Conservation (phyloP, 2,797 vertebrate species). For the Lutjanus argentimaculatus region DNA sequence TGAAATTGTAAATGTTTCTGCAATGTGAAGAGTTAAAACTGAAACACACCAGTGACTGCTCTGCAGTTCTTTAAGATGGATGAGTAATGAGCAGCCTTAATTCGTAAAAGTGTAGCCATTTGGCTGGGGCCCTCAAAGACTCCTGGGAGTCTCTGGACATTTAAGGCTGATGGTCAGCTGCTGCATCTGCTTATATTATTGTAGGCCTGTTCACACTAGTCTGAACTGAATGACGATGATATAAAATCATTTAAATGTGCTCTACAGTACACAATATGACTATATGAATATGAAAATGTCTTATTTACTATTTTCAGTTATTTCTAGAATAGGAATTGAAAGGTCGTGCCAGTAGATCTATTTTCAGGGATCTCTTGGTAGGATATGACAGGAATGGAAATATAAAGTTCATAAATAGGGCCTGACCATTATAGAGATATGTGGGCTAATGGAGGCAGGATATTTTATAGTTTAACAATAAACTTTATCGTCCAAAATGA, state of each 20-base stretch:
- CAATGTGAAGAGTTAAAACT: neutral
- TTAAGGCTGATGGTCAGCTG: conserved; percentile 11
- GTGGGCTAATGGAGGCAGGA: too few relatives aligned
- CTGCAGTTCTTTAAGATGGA: neutral
- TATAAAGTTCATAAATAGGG: too few relatives aligned
- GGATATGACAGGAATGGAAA: too few relatives aligned
- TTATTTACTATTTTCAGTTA: neutral
- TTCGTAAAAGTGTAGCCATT: neutral
- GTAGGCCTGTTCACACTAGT: neutral
- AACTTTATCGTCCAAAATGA: too few relatives aligned
- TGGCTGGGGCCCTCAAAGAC: conserved; percentile 3
- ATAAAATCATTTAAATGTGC: neutral
- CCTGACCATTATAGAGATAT: too few relatives aligned
- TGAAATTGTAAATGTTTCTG: neutral
- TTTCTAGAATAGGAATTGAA: neutral
- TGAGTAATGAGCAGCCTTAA: neutral
- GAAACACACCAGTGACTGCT: neutral
- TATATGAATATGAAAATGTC: too few relatives aligned
- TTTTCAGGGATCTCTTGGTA: too few relatives aligned
- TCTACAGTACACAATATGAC: neutral
- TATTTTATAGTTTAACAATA: too few relatives aligned
- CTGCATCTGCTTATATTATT: neutral
- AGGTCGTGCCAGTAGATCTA: neutral
- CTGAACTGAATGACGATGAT: neutral
- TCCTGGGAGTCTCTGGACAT: conserved; percentile 12